Conservation (phyloP, 2,797 vertebrate species). For the Sciurus carolinensis region DNA sequence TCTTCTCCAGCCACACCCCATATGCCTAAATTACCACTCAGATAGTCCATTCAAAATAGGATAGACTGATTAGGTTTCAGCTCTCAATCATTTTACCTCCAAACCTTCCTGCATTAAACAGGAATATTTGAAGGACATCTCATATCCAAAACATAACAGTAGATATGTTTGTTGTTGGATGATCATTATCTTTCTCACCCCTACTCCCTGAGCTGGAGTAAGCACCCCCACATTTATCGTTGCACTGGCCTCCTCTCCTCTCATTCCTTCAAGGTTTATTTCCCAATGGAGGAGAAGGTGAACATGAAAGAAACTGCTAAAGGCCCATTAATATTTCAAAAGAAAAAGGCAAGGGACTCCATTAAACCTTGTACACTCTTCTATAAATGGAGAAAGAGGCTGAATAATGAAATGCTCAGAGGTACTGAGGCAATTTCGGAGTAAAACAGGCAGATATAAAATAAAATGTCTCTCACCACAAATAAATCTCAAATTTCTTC, state of each 20-base stretch:
- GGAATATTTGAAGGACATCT: not conserved
- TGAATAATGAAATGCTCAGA: conserved; percentile 81
- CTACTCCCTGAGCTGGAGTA: not conserved
- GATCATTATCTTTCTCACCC: not conserved
- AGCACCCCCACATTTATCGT: not conserved
- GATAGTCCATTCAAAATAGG: too few relatives aligned
- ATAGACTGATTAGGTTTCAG: too few relatives aligned
- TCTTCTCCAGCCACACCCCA: too few relatives aligned
- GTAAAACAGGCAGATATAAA: conserved; percentile 66
- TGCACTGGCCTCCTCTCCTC: conserved; percentile 46
- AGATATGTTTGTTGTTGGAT: not conserved
- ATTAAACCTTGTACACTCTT: conserved; percentile 85
- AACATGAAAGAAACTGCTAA: conserved; percentile 87
- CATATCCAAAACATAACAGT: not conserved
- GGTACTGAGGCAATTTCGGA: conserved; percentile 71
- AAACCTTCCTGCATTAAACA: too few relatives aligned
- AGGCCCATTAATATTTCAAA: conserved; percentile 90
- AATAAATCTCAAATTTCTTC: not conserved
- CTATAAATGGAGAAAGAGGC: conserved; percentile 83
- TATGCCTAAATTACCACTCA: too few relatives aligned
- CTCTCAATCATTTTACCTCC: too few relatives aligned
- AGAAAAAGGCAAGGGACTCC: conserved; percentile 87
- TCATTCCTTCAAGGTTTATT: conserved; percentile 63
- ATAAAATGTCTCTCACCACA: conserved; percentile 51
- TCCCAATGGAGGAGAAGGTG: conserved; percentile 85